Evolutionary conservation across 1,140 invertebrate species (phyloP).

Genomic region (Hypothenemus hampei): DNA sequence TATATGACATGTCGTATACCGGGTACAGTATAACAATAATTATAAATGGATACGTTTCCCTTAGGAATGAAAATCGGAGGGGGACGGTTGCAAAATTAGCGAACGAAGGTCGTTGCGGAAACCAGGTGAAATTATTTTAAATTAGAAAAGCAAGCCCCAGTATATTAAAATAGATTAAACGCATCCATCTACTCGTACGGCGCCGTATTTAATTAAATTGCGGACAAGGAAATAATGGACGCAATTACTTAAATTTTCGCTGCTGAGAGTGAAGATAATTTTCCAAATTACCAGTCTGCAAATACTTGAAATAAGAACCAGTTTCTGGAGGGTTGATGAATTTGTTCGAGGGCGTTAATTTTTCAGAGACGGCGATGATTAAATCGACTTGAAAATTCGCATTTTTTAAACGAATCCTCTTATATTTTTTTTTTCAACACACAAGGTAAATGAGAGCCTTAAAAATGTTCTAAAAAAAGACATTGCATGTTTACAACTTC

Average conservation of each 20-base stretch:
- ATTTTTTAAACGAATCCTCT: no score
- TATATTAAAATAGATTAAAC: slow-evolving; percentile 24
- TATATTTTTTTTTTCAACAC: no score
- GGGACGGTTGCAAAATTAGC: slow-evolving; percentile 11
- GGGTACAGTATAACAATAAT: slow-evolving; percentile 19
- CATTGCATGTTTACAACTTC: no score
- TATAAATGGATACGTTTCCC: slow-evolving; percentile 23
- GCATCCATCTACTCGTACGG: slow-evolving; percentile 15
- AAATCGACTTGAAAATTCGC: no score
- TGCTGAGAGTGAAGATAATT: slow-evolving; percentile 16
- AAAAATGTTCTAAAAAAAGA: no score
- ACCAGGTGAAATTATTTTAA: slow-evolving; percentile 22
- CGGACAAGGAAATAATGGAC: slow-evolving; percentile 19
- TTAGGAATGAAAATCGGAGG: slow-evolving; percentile 15
- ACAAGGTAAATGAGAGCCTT: no score
- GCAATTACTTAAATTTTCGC: slow-evolving; percentile 16
- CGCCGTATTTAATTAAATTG: slow-evolving; percentile 16
- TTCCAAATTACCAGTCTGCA: slow-evolving; percentile 5
- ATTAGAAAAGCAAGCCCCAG: slow-evolving; percentile 18
- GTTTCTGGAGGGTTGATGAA: neutral
- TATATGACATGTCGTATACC: slow-evolving; percentile 16
- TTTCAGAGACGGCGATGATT: no score
- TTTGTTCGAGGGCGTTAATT: no score
- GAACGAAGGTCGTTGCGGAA: slow-evolving; percentile 13
- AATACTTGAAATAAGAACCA: slow-evolving; percentile 5